Evolutionary conservation across 2,888 invertebrate genomes (phyloP), one percentile per base, ranked within the genome.

Genomic region (Drosophila helvetica): DNA sequence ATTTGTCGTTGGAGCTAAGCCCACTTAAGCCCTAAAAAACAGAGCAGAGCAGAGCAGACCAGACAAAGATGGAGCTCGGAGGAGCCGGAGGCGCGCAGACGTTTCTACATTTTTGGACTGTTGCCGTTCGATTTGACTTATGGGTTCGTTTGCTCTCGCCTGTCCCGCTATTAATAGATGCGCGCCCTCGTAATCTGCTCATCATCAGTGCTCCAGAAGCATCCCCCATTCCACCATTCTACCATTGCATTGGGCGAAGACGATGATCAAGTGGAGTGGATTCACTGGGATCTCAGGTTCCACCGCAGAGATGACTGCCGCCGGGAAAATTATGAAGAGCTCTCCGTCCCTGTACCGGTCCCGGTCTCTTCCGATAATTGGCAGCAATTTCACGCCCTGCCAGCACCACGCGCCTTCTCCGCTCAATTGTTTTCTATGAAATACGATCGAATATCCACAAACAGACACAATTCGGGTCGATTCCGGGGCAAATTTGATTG

Each of bases 1-100:
- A 87, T 87, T 87, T 89, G 89, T 86, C 88, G 83, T n/a, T 80
- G 78, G 70, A 66, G 72, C 89, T 90, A 90, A 90, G 89, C 89
- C 81, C 74, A 78, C 88, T 88, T 90, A 90, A 90, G 89, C 90
- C 90, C 86, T 88, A 86, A 88, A 87, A 89, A 80, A 85, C 86
- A 81, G 79, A 74, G 42, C 15, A 7, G 51, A 66, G 66, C 65
- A 66, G n/a, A n/a, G n/a, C n/a, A n/a, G n/a, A n/a, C n/a, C n/a
- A 60, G 57, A 58, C 61, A 6, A 8, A 27, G 27, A 15, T 15
- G 58, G 53, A 72, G 65, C 48, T 68, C 48, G 48, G 27, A 61
- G 69, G 48, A 30, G 55, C 18, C n/a, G 48, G 47, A 27, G 51
- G 42, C 18, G 47, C 19, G 56, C 56, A 47, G 66, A 67, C 65